Base-by-base conservation (phyloP, 1,140 invertebrate species). In the Onthophagus taurus region DNA sequence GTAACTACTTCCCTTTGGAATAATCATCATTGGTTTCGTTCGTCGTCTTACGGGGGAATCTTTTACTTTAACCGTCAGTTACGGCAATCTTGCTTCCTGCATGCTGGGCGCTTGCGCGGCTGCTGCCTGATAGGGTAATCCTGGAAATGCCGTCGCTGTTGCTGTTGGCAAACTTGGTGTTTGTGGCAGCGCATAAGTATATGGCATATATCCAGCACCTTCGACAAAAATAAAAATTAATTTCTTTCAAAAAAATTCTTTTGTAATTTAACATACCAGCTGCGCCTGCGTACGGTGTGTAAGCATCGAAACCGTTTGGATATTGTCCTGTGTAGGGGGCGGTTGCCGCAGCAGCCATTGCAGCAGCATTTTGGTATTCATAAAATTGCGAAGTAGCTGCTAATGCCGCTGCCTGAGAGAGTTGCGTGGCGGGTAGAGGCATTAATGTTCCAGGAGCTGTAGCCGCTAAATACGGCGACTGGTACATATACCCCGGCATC, bases 401-500 rank as follows among this genome's bases (percentile, higher is more conserved):
- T 21, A 83, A 71, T 1, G 81, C 79, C 19, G 80, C 79, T 2
- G 81, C 80, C 61, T 83, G 80, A 54, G 76, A 78, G 44, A 84
- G 59, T 56, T 77, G 80, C 33, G 63, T 63, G 5, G 63, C 63
- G 43, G 77, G 78, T 54, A 81, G 64, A 51, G 77, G 77, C 42
- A 83, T 72, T 51, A 83, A 63, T 42, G 70, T 76, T 62, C 65
- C 72, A 60, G 66, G 74, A 51, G 66, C 75, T 43, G 68, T 75
- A 3, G 78, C 71, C 14, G 77, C 67, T 60, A 81, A 64, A 61
- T 82, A 83, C 8, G 72, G 72, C 19, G 78, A 75, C 45, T 81
- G 78, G 60, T 84, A 85, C 63, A 84, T 72, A 64, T 84, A 85
- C 9, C 81, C 77, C 46, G 80, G 81, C 55, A 85, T 72, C 60